Evolutionary conservation across 2,888 invertebrate species (phyloP).

Genomic region (Philhelius pedissequus): DNA sequence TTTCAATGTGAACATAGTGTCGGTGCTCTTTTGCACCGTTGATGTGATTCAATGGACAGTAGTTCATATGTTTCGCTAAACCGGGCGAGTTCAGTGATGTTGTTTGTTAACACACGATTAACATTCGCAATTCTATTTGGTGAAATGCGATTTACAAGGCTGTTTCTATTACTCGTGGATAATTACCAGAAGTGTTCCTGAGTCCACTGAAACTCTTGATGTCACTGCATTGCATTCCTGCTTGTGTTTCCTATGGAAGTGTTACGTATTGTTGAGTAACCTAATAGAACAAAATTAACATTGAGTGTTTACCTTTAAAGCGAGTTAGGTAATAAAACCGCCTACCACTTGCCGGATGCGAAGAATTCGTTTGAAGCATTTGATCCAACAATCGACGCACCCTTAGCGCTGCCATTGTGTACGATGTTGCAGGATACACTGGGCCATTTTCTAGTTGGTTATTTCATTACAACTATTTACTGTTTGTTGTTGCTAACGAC

Average conservation of each 20-base stretch:
- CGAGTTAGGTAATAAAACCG: not conserved
- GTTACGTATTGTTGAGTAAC: conserved; percentile 71
- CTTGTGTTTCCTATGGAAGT: conserved; percentile 72
- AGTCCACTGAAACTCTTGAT: conserved; percentile 44
- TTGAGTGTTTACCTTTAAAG: not conserved
- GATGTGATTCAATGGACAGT: conserved; percentile 70
- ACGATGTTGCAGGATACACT: conserved; percentile 73
- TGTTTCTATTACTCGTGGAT: conserved; percentile 57
- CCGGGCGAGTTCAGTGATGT: conserved; percentile 72
- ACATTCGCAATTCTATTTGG: conserved; percentile 72
- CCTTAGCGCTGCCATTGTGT: conserved; percentile 74
- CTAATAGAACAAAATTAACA: not conserved
- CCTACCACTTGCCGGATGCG: conserved; percentile 77
- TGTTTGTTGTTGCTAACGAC: conserved; percentile 87
- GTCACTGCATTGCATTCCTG: conserved; percentile 53
- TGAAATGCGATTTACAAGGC: conserved; percentile 74
- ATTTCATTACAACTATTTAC: conserved; percentile 90
- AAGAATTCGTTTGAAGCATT: conserved; percentile 77
- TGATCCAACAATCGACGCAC: conserved; percentile 74
- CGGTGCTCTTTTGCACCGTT: conserved; percentile 76
- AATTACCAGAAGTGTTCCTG: conserved; percentile 56
- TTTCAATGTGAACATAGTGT: conserved; percentile 91
- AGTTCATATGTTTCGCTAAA: conserved; percentile 75
- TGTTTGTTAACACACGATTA: conserved; percentile 71
- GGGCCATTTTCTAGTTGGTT: conserved; percentile 80